These are phyloP conservation scores for Catostomus latipinnis DNA, from an alignment of 2,797 vertebrate species.

Conservation along the genomic window DNA sequence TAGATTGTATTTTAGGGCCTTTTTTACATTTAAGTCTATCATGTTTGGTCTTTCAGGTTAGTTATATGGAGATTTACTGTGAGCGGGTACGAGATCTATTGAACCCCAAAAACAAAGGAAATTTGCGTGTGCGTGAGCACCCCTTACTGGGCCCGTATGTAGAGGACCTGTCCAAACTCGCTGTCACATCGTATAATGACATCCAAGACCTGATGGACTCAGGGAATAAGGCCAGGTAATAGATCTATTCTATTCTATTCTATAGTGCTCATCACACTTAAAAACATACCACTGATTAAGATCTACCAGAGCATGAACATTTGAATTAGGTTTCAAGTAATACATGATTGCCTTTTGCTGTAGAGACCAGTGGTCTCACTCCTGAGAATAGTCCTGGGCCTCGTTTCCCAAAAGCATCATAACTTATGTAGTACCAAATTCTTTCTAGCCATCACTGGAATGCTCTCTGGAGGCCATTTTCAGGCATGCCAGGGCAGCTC, in stretches of 20 bases:
- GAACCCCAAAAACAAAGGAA: slow-evolving; percentile 98
- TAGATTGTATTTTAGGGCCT: not conserved
- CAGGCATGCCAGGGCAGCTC: too few relatives aligned
- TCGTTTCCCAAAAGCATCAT: too few relatives aligned
- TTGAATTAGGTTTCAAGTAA: too few relatives aligned
- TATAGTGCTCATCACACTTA: not conserved
- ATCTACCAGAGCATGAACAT: too few relatives aligned
- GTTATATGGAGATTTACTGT: slow-evolving; percentile 99
- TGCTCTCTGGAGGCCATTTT: too few relatives aligned
- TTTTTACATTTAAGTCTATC: not conserved
- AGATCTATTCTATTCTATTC: slow-evolving; percentile 17
- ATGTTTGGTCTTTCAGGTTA: slow-evolving; percentile 80
- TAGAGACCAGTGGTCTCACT: too few relatives aligned
- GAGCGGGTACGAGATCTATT: slow-evolving; percentile 94
- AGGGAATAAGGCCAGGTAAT: slow-evolving; percentile 96
- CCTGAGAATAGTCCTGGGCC: too few relatives aligned
- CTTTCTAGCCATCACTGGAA: too few relatives aligned
- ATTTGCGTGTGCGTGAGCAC: slow-evolving; percentile 93
- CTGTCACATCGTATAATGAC: slow-evolving; percentile 95
- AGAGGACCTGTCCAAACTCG: slow-evolving; percentile 96
- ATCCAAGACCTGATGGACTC: slow-evolving; percentile 99
- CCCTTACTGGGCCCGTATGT: slow-evolving; percentile 95
- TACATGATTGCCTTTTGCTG: too few relatives aligned
- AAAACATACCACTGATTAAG: too few relatives aligned
- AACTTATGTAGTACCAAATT: too few relatives aligned